Percentiles rank a stretch among this genome's conserved stretches.
phyloP scores from a whole-genome alignment of 2,113 vertebrate species.

The Polyodon spathula region DNA sequence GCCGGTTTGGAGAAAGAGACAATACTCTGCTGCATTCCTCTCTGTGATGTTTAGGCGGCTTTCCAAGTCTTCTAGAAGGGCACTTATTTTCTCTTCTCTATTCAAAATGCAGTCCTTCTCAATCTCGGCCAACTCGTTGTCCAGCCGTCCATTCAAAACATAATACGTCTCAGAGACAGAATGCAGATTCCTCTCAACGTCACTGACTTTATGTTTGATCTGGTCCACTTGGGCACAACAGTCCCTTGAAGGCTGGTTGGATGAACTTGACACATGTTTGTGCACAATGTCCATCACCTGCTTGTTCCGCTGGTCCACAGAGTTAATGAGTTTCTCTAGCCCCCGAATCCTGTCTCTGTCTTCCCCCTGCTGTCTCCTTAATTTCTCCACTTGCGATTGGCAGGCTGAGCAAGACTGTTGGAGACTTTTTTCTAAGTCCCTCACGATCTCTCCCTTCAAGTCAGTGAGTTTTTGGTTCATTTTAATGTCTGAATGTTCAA shows the following conservation, averaged over 20 bases:
- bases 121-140: slow-evolving; percentile 46
- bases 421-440: slow-evolving; percentile 65
- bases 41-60: slow-evolving; percentile 64
- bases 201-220: slow-evolving; percentile 40
- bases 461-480: slow-evolving; percentile 5
- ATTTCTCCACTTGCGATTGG: slow-evolving; percentile 58
- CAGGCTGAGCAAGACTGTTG: slow-evolving; percentile 70
- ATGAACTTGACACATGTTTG: slow-evolving; percentile 38
- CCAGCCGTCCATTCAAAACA: slow-evolving; percentile 51
- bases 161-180: slow-evolving; percentile 49
- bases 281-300: slow-evolving; percentile 53
- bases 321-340: slow-evolving; percentile 68
- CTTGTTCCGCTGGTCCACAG: slow-evolving; percentile 64
- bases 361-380: slow-evolving; percentile 65
- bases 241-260: slow-evolving; percentile 16
- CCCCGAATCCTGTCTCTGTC: slow-evolving; percentile 66
- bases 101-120: slow-evolving; percentile 29
- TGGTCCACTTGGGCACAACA: slow-evolving; percentile 55
- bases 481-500: slow-evolving; percentile 24
- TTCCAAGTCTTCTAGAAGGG: slow-evolving; percentile 65
- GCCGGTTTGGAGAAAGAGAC: slow-evolving; percentile 48
- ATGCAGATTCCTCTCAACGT: slow-evolving; percentile 55
- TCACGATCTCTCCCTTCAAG: slow-evolving; percentile 54
- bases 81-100: slow-evolving; percentile 53
- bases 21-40: slow-evolving; percentile 57